Conservation (phyloP, 2,113 vertebrate genomes). For the Aldabrachelys gigantea region DNA sequence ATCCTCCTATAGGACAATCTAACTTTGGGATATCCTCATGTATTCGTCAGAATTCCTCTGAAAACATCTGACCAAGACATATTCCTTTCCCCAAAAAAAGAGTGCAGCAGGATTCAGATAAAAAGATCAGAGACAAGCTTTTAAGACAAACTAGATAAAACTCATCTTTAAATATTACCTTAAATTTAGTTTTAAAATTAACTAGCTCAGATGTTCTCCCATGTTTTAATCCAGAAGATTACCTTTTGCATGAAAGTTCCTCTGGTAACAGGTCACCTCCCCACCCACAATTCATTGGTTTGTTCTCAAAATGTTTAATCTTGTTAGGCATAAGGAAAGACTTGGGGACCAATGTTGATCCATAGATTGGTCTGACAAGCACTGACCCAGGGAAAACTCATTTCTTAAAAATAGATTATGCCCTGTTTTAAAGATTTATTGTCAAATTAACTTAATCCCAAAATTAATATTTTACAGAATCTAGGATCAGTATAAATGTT, state of each 20-base stretch:
- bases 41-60: neutral
- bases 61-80: neutral
- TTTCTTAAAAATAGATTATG: neutral
- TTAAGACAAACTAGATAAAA: neutral
- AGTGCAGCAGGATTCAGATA: accelerated
- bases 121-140: neutral
- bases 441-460: neutral
- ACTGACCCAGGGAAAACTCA: neutral
- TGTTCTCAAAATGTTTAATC: neutral
- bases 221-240: neutral
- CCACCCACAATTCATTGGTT: neutral
- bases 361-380: neutral
- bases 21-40: neutral
- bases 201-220: neutral
- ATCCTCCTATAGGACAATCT: neutral
- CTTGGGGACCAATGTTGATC: neutral
- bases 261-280: neutral
- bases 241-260: neutral
- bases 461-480: neutral
- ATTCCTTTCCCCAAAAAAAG: neutral
- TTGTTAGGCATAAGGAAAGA: neutral
- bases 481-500: neutral
- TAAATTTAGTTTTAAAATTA: neutral
- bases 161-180: neutral
- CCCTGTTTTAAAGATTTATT: neutral